Conservation (phyloP, 2,888 invertebrate species). For the Caenorhabditis plicata region DNA sequence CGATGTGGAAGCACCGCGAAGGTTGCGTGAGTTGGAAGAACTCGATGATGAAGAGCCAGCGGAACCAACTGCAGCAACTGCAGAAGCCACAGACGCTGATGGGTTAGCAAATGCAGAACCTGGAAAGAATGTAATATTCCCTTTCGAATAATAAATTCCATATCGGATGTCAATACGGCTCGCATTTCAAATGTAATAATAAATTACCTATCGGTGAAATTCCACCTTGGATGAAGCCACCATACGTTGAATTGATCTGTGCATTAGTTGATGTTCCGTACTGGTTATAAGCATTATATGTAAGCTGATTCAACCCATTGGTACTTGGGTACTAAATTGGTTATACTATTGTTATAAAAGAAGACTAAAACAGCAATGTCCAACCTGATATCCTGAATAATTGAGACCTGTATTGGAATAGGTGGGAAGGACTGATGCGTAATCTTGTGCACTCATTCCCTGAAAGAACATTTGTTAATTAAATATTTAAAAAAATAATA, state of each 20-base stretch:
- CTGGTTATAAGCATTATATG: constrained; percentile 26
- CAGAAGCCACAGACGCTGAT: constrained; percentile 3
- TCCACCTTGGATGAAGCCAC: constrained; percentile 32
- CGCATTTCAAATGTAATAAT: neutral
- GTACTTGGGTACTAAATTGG: constrained; percentile 11
- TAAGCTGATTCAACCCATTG: constrained; percentile 16
- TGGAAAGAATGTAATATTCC: constrained; percentile 4
- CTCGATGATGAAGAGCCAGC: too few species aligned
- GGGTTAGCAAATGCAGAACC: constrained; percentile 16
- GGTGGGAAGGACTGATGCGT: constrained; percentile 40
- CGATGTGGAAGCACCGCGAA: too few species aligned
- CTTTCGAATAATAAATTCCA: too few species aligned
- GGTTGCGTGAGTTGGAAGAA: neutral
- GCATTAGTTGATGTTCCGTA: constrained; percentile 15
- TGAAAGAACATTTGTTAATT: constrained; percentile 14
- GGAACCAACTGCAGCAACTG: neutral
- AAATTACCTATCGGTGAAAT: constrained; percentile 36
- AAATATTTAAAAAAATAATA: neutral
- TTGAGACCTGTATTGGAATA: constrained; percentile 31
- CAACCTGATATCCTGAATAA: constrained; percentile 31
- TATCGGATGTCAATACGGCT: constrained; percentile 9
- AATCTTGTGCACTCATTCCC: constrained; percentile 46
- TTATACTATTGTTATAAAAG: neutral
- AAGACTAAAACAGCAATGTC: neutral
- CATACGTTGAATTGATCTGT: constrained; percentile 28